Percentiles rank a stretch among this genome's conserved stretches.
Evolutionary conservation across 2,888 invertebrate genomes (phyloP).

Genomic region (Taenaris catops): DNA sequence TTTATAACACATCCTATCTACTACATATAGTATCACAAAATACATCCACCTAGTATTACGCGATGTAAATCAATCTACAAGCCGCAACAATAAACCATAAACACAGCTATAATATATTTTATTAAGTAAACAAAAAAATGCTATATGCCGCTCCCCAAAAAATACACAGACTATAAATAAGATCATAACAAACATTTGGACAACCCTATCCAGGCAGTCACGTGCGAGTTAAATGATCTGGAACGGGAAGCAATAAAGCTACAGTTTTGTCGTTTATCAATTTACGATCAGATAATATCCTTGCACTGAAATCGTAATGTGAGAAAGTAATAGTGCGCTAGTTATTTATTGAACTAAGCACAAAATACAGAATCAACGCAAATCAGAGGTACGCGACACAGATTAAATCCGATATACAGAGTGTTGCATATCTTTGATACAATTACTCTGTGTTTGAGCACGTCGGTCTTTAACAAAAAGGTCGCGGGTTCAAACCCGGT

Average conservation of each 20-base stretch:
- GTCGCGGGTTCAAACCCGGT: too few relatives aligned
- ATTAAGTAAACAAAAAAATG: slow-evolving; percentile 25
- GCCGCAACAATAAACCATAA: slow-evolving; percentile 20
- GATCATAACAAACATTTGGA: slow-evolving; percentile 51
- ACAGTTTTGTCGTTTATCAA: slow-evolving; percentile 64
- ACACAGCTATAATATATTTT: slow-evolving; percentile 23
- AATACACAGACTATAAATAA: slow-evolving; percentile 40
- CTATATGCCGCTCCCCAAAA: slow-evolving; percentile 19
- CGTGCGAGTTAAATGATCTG: slow-evolving; percentile 68
- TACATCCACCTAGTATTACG: too few relatives aligned
- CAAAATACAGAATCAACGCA: too few relatives aligned
- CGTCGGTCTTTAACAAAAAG: too few relatives aligned
- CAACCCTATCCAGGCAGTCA: slow-evolving; percentile 59
- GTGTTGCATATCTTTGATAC: too few relatives aligned
- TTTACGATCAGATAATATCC: slow-evolving; percentile 47
- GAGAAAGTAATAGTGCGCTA: slow-evolving; percentile 11
- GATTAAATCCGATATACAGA: too few relatives aligned
- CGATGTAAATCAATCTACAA: slow-evolving; percentile 8
- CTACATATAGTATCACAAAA: too few relatives aligned
- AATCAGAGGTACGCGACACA: too few relatives aligned
- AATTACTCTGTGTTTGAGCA: too few relatives aligned
- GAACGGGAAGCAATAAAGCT: slow-evolving; percentile 69
- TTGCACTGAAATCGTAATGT: slow-evolving; percentile 17
- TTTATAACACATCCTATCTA: too few relatives aligned
- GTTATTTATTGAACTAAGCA: slow-evolving; percentile 3